Percentiles rank a stretch among this genome's conserved stretches.
Conservation (phyloP, 64 coral and sea anemone genomes). For the Platygyra sinensis region DNA sequence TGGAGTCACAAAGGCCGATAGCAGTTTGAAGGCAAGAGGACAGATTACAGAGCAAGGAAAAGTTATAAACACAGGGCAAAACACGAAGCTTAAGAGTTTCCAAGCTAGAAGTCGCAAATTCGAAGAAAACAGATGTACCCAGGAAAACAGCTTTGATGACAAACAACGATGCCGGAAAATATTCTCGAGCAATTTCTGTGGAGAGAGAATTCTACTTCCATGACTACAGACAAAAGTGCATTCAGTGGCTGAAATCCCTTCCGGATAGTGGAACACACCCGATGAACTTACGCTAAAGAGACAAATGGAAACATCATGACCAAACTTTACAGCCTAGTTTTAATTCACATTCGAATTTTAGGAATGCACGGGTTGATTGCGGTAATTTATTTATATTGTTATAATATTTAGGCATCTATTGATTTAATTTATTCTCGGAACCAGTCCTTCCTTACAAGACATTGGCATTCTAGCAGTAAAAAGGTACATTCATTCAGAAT, state of each 20-base stretch:
- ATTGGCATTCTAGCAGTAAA: no score
- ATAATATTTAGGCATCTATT: no score
- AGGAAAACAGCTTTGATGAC: neutral
- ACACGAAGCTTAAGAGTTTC: neutral
- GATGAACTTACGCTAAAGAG: neutral
- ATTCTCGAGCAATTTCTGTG: neutral
- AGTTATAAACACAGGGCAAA: neutral
- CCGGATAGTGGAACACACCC: neutral
- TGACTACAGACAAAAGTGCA: slow-evolving; percentile 41
- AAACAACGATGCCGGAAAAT: neutral
- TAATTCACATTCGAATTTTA: neutral
- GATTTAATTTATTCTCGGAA: no score
- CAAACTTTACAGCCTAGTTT: neutral
- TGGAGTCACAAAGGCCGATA: neutral
- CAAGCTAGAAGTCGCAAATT: neutral
- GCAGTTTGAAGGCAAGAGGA: neutral
- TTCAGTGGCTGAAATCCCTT: slow-evolving; percentile 36
- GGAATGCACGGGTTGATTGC: no score
- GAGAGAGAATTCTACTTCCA: slow-evolving; percentile 6
- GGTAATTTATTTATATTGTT: no score
- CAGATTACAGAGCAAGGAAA: neutral
- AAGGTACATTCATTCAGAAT: no score
- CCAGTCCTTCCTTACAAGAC: no score
- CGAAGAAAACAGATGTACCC: neutral
- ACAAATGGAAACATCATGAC: neutral